Base-by-base conservation (phyloP, 2,888 invertebrate species). In the Andrena marginata region DNA sequence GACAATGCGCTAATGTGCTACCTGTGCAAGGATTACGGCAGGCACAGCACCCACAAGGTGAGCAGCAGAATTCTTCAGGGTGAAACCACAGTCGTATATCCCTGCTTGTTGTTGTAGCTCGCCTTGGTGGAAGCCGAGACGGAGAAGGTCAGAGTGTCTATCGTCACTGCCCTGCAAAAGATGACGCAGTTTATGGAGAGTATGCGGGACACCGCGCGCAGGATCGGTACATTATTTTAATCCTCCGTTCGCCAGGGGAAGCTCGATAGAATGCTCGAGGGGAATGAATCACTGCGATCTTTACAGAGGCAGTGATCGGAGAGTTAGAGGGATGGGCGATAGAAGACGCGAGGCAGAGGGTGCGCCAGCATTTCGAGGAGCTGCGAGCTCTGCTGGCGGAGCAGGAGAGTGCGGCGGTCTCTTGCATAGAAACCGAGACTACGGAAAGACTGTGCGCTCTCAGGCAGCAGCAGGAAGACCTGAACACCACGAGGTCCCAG, bases 1-100 rank as follows among this genome's bases (percentile, higher is more conserved):
- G 94, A 94, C 80, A 93, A 93, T 54, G 95, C 95, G n/a, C 91
- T 95, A 35, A 95, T 95, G 95, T 95, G 95, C 85, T 95, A 95
- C 89, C 94, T 96, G 35, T 96, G 95, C 90, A 95, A 95, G 87
- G 95, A 95, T 88, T 95, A 95, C 87, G 95, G 95, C 1, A 91
- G 95, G 49, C 95, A 95, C 89, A 95, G 95, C 85, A 94, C 94
- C 76, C 95, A 95, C 87, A 95, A 95, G 94, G 95, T 95, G 91
- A 73, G 2, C 2, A n/a, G 3, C 33, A 35, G 5, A 42, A 29
- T 4, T 31, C 31, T 4, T 31, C 31, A 0, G 59, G 29, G 13
- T 23, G 4, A 23, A 20, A 1, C 42, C 42, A 13, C 16, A 42
- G 13, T 42, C 13, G 16, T 5, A 33, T 72, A 35, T 0, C 4